phyloP scores from a whole-genome alignment of 2,888 invertebrate genomes.

The Pheosia tremula region DNA sequence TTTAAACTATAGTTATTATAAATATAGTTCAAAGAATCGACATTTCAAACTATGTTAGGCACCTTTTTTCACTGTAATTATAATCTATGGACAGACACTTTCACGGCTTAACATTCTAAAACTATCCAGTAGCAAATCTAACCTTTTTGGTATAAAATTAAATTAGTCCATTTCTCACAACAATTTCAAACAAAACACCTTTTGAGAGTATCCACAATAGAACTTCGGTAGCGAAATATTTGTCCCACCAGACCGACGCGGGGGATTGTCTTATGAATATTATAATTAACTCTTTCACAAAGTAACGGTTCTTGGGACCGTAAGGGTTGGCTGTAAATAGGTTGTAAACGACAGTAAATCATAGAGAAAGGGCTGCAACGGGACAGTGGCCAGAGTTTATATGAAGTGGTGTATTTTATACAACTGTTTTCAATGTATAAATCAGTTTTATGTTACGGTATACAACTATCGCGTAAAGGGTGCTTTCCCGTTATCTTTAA shows the following conservation, averaged over 20 bases:
- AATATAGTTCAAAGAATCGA: no score
- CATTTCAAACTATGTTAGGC: no score
- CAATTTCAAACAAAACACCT: slow-evolving; percentile 25
- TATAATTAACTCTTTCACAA: slow-evolving; percentile 53
- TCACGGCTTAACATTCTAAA: not conserved
- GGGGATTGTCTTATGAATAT: slow-evolving; percentile 49
- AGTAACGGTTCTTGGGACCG: slow-evolving; percentile 38
- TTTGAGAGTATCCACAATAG: slow-evolving; percentile 25
- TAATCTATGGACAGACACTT: no score
- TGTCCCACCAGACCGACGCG: slow-evolving; percentile 27
- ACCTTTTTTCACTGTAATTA: no score
- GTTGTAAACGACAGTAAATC: slow-evolving; percentile 40
- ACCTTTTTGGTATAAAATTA: slow-evolving; percentile 16
- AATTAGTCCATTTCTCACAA: slow-evolving; percentile 16
- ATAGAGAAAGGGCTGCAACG: slow-evolving; percentile 56
- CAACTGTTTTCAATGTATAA: not conserved
- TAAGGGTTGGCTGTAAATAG: slow-evolving; percentile 38
- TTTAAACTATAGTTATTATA: no score
- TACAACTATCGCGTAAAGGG: slow-evolving; percentile 17
- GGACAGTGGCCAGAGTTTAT: slow-evolving; percentile 62
- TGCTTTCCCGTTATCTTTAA: slow-evolving; percentile 1
- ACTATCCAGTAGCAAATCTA: slow-evolving; percentile 20
- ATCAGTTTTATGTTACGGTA: slow-evolving; percentile 18
- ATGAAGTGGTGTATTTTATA: slow-evolving; percentile 24
- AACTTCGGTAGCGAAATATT: slow-evolving; percentile 38